A percentile compares a stretch with the other conserved stretches of the same genome.
phyloP scores from a whole-genome alignment of 1,140 invertebrate genomes.

The Geopemphigus sp. region DNA sequence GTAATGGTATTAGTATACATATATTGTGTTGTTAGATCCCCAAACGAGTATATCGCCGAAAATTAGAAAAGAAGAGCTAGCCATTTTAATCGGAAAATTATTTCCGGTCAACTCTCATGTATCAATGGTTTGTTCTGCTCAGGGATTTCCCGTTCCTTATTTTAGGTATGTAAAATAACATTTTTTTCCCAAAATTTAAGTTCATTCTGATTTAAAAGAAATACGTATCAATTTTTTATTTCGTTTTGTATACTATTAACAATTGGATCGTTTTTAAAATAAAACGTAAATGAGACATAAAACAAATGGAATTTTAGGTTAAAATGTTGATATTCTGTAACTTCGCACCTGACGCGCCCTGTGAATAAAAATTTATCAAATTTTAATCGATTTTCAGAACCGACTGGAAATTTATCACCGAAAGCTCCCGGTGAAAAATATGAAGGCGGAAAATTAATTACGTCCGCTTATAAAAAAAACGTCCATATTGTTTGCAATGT shows the following conservation, averaged over 20 bases:
- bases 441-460: conserved; percentile 52
- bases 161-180: conserved; percentile 50
- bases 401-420: conserved; percentile 60
- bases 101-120: conserved; percentile 52
- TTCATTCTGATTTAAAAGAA: too few relatives aligned
- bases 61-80: conserved; percentile 46
- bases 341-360: not conserved
- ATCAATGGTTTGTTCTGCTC: conserved; percentile 66
- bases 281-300: too few relatives aligned
- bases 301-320: too few relatives aligned
- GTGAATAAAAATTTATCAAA: not conserved
- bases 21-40: conserved; percentile 46
- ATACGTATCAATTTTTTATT: too few relatives aligned
- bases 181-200: too few relatives aligned
- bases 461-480: conserved; percentile 26
- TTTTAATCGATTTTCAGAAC: conserved; percentile 56
- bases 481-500: conserved; percentile 54
- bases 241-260: too few relatives aligned
- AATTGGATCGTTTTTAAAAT: too few relatives aligned
- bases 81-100: conserved; percentile 25
- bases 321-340: too few relatives aligned
- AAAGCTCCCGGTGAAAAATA: conserved; percentile 56
- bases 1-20: not conserved
- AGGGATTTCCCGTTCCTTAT: conserved; percentile 58
- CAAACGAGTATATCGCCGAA: conserved; percentile 51